Evolutionary conservation across 2,797 vertebrate genomes (phyloP).

Genomic region (Sphenodon punctatus): DNA sequence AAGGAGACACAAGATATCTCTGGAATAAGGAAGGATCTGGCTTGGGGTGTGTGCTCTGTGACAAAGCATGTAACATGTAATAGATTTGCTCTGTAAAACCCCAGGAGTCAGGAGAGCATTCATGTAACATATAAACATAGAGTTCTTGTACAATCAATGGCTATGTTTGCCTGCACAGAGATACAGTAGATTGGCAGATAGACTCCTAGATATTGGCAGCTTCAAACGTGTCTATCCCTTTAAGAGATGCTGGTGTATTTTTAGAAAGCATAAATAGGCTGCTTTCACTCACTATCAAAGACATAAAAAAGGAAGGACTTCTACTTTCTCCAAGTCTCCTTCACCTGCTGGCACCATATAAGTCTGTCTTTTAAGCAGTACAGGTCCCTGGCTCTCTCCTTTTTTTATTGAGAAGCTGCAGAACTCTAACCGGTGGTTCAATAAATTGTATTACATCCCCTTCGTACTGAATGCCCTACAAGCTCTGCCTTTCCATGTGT

Average conservation of each 20-base stretch:
- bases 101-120: too few relatives aligned
- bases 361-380: slow-evolving; percentile 70
- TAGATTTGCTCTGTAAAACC: too few relatives aligned
- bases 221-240: background rate
- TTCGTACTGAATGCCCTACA: slow-evolving; percentile 76
- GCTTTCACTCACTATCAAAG: slow-evolving; percentile 44
- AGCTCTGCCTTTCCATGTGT: slow-evolving; percentile 82
- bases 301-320: slow-evolving; percentile 59
- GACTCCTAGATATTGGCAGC: background rate
- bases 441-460: slow-evolving; percentile 80
- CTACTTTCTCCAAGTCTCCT: slow-evolving; percentile 58
- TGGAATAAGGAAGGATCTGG: too few relatives aligned
- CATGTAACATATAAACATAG: too few relatives aligned
- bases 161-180: accelerated
- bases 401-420: slow-evolving; percentile 76
- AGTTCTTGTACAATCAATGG: too few relatives aligned
- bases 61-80: too few relatives aligned
- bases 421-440: slow-evolving; percentile 78
- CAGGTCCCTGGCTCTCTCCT: slow-evolving; percentile 52
- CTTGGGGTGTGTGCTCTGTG: too few relatives aligned
- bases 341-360: slow-evolving; percentile 59
- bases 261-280: slow-evolving; percentile 62
- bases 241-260: slow-evolving; percentile 43
- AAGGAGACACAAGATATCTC: too few relatives aligned
- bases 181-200: accelerated